Base-by-base conservation (phyloP, 1,140 invertebrate genomes). In the Eubasilissa regina region DNA sequence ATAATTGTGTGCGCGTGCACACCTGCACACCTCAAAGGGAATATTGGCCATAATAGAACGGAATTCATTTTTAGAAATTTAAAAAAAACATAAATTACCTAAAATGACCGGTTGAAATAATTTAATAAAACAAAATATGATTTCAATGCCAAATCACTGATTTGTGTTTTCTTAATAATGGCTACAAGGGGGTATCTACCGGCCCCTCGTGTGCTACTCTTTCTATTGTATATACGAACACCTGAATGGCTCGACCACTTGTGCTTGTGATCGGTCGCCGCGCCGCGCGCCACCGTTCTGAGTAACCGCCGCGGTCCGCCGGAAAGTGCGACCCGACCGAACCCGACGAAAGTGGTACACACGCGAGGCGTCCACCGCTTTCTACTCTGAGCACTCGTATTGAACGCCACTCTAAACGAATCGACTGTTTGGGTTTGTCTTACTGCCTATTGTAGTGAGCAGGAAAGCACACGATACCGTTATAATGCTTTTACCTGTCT, bases 401-500 rank as follows among this genome's bases (percentile, higher is more conserved):
- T 3, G 47, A 17, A 19, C 15, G 17, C 48, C 0, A 55, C 47
- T n/a, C 19, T 55, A n/a, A n/a, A 25, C 48, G 45, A 25, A 35
- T 11, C 60, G 60, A 9, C n/a, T n/a, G 64, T 47, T 35, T 6
- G 15, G 64, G 3, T 68, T 12, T 17, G 25, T 73, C 21, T 73
- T 55, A 53, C 11, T 55, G 68, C 19, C 68, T 55, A 73, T 55
- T 53, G 51, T 73, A 21, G 68, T 15, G 21, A 53, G 68, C 68
- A 55, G 68, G 51, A 73, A 73, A 48, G 48, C 25, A 15, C 51
- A 53, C 10, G 17, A 47, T 73, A 51, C 68, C 68, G 68, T 73
- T 73, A 73, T 25, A 68, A 25, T 55, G 68, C 68, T 55, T 70
- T 53, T 73, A 73, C 68, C 68, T 73, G 47, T 73, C 68, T n/a